Evolutionary conservation across 2,888 invertebrate genomes (phyloP), one percentile per base, ranked within the genome.

Genomic region (Orthosia cruda): DNA sequence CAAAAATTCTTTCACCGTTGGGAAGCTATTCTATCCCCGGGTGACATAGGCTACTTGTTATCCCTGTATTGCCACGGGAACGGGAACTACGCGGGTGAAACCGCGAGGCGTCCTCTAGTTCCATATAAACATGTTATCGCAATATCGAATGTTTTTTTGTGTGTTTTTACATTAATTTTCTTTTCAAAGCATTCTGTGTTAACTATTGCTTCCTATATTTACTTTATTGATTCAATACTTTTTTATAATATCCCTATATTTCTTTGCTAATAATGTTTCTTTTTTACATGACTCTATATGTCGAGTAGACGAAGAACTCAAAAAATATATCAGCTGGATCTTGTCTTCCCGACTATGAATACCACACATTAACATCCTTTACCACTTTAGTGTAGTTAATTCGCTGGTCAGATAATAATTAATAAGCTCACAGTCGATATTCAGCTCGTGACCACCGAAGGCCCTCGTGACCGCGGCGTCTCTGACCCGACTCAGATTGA

Each of bases 381-480:
- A n/a, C n/a, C n/a, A n/a, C n/a, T n/a, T n/a, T 89, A 89, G 88
- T 89, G 89, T 89, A 90, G 91, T 92, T 94, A 95, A 95, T 94
- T 92, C 92, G 89, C 91, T 91, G 89, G 84, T 85, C 89, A 86
- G 89, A 90, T 91, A 91, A 92, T 90, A 92, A 92, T 92, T 92
- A 92, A 91, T 91, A 89, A 89, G 85, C 88, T 90, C 85, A 80
- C 86, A 84, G 83, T 89, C 87, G 93, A 92, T 93, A 88, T 88
- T 80, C 81, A 77, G 88, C 87, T 95, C 96, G 96, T 96, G 96
- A 96, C 94, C 95, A 95, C 96, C 96, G 95, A 95, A 93, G 96
- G 96, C 95, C 93, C 94, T 96, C 96, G 96, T 96, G 96, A 96
- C 92, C 92, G 95, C 96, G 96, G 96, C 93, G 80, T 93, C 94